These are phyloP conservation scores for Drosophila grimshawi DNA, from an alignment of 1,140 invertebrate genomes.

Conservation along the genomic window DNA sequence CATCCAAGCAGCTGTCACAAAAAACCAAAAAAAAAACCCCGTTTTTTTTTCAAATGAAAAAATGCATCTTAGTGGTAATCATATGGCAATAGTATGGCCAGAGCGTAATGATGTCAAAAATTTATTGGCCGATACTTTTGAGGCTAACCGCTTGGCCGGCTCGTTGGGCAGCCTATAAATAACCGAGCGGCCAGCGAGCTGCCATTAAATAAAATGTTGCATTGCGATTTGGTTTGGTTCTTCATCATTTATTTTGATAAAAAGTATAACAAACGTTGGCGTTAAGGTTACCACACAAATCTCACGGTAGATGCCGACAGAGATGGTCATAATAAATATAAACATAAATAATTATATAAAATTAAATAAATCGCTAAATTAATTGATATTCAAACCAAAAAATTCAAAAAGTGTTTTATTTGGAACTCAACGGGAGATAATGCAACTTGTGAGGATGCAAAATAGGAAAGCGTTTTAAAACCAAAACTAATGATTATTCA, in stretches of 20 bases:
- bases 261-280: constrained; percentile 80
- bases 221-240: constrained; percentile 61
- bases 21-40: constrained; percentile 9
- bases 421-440: background rate
- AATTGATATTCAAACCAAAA: background rate
- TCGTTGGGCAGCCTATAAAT: constrained; percentile 76
- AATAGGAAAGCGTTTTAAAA: background rate
- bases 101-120: constrained; percentile 74
- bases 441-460: background rate
- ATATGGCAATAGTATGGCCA: constrained; percentile 44
- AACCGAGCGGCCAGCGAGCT: constrained; percentile 37
- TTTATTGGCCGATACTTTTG: constrained; percentile 78
- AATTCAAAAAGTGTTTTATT: background rate
- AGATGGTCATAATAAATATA: background rate
- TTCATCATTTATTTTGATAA: constrained; percentile 77
- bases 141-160: constrained; percentile 58
- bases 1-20: constrained; percentile 80
- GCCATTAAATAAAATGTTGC: constrained; percentile 60
- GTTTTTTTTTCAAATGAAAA: constrained; percentile 51
- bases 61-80: constrained; percentile 7
- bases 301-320: constrained; percentile 15
- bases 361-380: background rate
- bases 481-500: too few relatives aligned
- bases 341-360: background rate
- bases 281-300: constrained; percentile 58